Evolutionary conservation across 2,797 vertebrate species (phyloP).

Genomic region (Siniperca scherzeri): DNA sequence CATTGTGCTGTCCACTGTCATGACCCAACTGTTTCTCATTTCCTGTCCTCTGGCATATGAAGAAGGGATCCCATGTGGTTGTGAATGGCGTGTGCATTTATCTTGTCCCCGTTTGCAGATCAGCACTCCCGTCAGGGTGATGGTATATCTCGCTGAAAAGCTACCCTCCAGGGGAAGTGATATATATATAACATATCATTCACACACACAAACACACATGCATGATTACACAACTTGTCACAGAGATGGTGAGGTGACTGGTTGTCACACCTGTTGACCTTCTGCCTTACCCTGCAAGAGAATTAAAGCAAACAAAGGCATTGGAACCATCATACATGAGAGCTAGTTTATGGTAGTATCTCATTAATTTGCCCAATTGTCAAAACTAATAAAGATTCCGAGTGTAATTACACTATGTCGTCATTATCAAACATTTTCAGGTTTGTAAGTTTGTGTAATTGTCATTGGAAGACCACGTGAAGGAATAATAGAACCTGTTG

Average conservation of each 20-base stretch:
- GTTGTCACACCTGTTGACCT: slow-evolving; percentile 31
- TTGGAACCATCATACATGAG: not conserved
- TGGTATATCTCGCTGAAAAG: slow-evolving; percentile 75
- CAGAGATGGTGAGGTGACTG: slow-evolving; percentile 41
- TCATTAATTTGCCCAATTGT: not conserved
- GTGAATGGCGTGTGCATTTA: slow-evolving; percentile 74
- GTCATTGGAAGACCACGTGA: not conserved
- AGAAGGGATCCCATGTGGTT: slow-evolving; percentile 70
- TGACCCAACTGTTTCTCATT: slow-evolving; percentile 23
- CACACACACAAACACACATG: slow-evolving; percentile 31
- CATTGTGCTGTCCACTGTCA: slow-evolving; percentile 9
- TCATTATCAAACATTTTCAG: not conserved
- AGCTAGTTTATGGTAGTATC: not conserved
- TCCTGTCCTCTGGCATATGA: slow-evolving; percentile 55
- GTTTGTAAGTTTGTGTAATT: not conserved
- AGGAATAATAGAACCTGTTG: slow-evolving; percentile 32
- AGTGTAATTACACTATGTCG: not conserved
- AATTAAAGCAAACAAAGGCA: slow-evolving; percentile 3
- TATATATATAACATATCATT: slow-evolving; percentile 57
- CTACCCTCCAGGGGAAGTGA: slow-evolving; percentile 52
- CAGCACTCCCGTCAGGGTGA: slow-evolving; percentile 76
- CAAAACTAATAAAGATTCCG: not conserved
- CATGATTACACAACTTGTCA: slow-evolving; percentile 33
- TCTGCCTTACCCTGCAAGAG: not conserved
- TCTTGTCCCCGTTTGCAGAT: slow-evolving; percentile 77